phyloP scores from a whole-genome alignment of 2,797 vertebrate genomes.

The Triplophysa bombifrons region DNA sequence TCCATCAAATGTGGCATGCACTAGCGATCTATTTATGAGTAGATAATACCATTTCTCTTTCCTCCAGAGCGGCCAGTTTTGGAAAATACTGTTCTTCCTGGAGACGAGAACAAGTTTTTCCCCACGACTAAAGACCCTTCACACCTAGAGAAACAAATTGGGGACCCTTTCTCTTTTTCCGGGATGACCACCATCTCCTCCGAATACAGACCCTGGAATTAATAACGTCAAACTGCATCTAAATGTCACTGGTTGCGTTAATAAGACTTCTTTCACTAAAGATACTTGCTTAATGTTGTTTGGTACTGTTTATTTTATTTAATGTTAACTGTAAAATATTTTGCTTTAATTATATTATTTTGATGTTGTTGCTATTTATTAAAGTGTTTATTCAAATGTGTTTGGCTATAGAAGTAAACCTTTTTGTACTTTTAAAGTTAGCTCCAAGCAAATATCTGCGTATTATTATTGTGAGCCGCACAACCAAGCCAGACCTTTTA shows the following conservation, averaged over 20 bases:
- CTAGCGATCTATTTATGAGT: neutral
- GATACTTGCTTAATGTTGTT: slow-evolving; percentile 34
- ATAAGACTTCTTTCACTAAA: slow-evolving; percentile 5
- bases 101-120: slow-evolving; percentile 54
- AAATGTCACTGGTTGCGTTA: slow-evolving; percentile 6
- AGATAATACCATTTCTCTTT: neutral
- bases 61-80: slow-evolving; percentile 62
- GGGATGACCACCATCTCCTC: slow-evolving; percentile 66
- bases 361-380: slow-evolving; percentile 49
- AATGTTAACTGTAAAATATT: slow-evolving; percentile 41
- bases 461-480: slow-evolving; percentile 8
- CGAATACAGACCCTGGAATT: slow-evolving; percentile 82
- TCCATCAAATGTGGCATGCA: neutral
- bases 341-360: slow-evolving; percentile 33
- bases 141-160: slow-evolving; percentile 57
- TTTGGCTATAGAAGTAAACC: slow-evolving; percentile 21
- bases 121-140: slow-evolving; percentile 57
- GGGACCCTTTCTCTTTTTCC: slow-evolving; percentile 60
- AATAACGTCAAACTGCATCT: slow-evolving; percentile 19
- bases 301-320: slow-evolving; percentile 51
- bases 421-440: slow-evolving; percentile 21
- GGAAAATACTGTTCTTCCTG: slow-evolving; percentile 61
- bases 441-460: slow-evolving; percentile 27
- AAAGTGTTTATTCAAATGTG: slow-evolving; percentile 47
- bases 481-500: neutral